Percentiles rank a stretch among this genome's conserved stretches.
These are phyloP conservation scores for Caenorhabditis uteleia DNA, from an alignment of 2,888 invertebrate species.

Conservation along the genomic window DNA sequence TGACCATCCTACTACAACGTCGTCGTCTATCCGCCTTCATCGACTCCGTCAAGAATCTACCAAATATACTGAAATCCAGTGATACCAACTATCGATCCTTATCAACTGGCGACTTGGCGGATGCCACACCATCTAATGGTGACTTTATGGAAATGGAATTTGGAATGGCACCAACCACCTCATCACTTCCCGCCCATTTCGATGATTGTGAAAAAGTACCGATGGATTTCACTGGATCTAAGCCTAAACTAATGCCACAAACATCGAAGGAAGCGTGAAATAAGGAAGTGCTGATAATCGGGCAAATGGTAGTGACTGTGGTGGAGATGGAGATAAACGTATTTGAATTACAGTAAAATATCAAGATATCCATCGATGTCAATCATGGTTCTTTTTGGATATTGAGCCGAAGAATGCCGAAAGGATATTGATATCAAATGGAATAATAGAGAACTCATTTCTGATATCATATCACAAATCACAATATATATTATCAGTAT, in stretches of 20 bases:
- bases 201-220: constrained; percentile 51
- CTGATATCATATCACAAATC: constrained; percentile 12
- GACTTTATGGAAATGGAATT: constrained; percentile 44
- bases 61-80: no score
- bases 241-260: constrained; percentile 31
- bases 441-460: constrained; percentile 25
- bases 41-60: no score
- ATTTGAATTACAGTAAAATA: no score
- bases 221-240: constrained; percentile 26
- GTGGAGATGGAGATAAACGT: no score
- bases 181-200: constrained; percentile 37
- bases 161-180: constrained; percentile 25
- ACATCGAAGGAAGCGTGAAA: constrained; percentile 15
- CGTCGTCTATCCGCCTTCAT: no score
- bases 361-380: constrained; percentile 36
- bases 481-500: constrained; percentile 20
- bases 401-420: constrained; percentile 36
- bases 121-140: constrained; percentile 10
- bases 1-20: no score
- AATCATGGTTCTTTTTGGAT: constrained; percentile 50
- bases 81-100: constrained; percentile 41
- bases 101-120: constrained; percentile 42
- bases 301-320: no score
- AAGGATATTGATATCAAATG: constrained; percentile 41
- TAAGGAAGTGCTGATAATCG: constrained; percentile 24